Percentiles rank a stretch among this genome's conserved stretches.
Conservation (phyloP, 2,113 vertebrate species). For the Hymenochirus boettgeri region DNA sequence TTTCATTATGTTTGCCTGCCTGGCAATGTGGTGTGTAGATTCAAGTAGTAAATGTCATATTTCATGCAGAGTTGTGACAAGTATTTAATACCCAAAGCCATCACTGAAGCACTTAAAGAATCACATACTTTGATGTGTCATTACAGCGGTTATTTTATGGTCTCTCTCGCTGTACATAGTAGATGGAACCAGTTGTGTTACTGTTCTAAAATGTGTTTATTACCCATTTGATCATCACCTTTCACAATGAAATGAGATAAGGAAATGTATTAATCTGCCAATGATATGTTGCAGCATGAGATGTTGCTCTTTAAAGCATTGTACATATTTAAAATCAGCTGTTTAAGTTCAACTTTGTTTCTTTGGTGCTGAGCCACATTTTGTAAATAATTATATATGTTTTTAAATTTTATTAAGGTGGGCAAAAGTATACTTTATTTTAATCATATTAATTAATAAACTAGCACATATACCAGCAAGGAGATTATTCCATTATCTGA, state of each 20-base stretch:
- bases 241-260: not conserved
- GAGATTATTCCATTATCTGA: not conserved
- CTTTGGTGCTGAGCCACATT: not conserved
- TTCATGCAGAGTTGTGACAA: not conserved
- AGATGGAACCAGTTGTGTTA: conserved; percentile 1
- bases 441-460: not conserved
- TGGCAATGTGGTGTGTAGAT: not conserved
- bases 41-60: conserved; percentile 5
- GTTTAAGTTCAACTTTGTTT: not conserved
- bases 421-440: not conserved
- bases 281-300: not conserved
- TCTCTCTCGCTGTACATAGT: not conserved
- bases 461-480: not conserved
- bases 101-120: conserved; percentile 1
- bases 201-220: conserved; percentile 5
- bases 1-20: not conserved
- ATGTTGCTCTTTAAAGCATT: not conserved
- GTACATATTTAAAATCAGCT: not conserved
- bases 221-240: not conserved
- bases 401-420: not conserved
- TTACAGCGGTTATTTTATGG: not conserved
- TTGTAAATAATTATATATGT: no score
- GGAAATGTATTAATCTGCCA: not conserved
- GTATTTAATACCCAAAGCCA: conserved; percentile 3
- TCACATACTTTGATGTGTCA: conserved; percentile 1